Evolutionary conservation across 1,140 invertebrate species (phyloP).

Genomic region (Hylaeus anthracinus): DNA sequence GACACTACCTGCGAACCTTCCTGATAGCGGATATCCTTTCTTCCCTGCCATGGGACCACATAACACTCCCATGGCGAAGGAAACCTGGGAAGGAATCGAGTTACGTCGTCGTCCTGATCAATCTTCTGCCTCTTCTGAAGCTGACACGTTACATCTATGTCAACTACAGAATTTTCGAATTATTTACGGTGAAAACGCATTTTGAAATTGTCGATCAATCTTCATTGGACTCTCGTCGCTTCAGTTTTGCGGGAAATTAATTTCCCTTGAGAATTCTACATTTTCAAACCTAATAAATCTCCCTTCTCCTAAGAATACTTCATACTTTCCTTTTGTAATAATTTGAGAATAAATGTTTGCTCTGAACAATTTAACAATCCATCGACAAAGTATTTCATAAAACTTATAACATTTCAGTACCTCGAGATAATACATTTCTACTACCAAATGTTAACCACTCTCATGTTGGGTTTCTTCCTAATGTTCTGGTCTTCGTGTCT

Average conservation of each 20-base stretch:
- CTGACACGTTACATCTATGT: conserved; percentile 70
- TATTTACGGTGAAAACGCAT: conserved; percentile 66
- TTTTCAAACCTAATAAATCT: no score
- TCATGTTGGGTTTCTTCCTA: conserved; percentile 70
- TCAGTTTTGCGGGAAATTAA: not conserved
- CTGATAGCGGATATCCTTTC: conserved; percentile 71
- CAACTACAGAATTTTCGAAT: conserved; percentile 57
- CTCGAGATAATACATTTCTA: conserved; percentile 65
- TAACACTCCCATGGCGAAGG: conserved; percentile 72
- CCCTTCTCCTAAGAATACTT: no score
- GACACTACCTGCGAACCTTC: conserved; percentile 66
- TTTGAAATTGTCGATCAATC: not conserved
- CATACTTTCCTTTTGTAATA: no score
- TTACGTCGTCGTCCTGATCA: conserved; percentile 61
- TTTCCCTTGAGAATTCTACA: no score
- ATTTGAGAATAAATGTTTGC: no score
- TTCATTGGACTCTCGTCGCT: not conserved
- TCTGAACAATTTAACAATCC: no score
- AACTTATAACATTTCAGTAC: conserved; percentile 62
- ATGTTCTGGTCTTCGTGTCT: conserved; percentile 75
- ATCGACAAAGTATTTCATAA: no score
- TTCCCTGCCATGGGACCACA: conserved; percentile 73
- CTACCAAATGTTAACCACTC: conserved; percentile 64
- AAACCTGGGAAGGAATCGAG: conserved; percentile 61
- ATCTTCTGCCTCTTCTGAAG: conserved; percentile 75